phyloP scores from a whole-genome alignment of 2,888 invertebrate species.

The Chydorus sphaericus region DNA sequence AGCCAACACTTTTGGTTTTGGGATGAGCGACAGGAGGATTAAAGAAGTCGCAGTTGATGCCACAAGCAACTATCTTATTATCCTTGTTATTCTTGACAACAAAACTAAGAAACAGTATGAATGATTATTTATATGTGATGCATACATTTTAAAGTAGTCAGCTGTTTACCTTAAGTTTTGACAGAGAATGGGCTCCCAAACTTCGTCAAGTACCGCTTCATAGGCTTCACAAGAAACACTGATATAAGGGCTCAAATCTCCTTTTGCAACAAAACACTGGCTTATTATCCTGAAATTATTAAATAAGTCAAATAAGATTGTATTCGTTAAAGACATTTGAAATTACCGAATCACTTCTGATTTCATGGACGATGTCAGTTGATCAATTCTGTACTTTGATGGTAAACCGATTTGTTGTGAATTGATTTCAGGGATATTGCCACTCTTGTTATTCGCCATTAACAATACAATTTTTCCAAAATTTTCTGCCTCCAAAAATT shows the following conservation, averaged over 20 bases:
- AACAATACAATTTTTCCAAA: constrained; percentile 51
- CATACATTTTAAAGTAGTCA: no score
- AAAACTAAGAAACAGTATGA: constrained; percentile 1
- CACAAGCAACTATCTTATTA: constrained; percentile 47
- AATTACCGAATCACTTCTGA: constrained; percentile 2
- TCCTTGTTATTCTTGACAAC: constrained; percentile 29
- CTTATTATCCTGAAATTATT: constrained; percentile 66
- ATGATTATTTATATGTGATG: not conserved
- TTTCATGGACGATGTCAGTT: constrained; percentile 1
- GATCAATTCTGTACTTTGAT: constrained; percentile 8
- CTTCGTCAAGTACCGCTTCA: constrained; percentile 44
- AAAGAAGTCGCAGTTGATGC: constrained; percentile 64
- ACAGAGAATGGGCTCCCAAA: constrained; percentile 53
- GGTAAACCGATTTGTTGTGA: not conserved
- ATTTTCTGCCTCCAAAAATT: constrained; percentile 57
- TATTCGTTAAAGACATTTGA: no score
- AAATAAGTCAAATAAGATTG: no score
- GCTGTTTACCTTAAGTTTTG: constrained; percentile 43
- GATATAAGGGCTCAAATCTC: constrained; percentile 66
- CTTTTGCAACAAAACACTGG: constrained; percentile 69
- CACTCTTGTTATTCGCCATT: no score
- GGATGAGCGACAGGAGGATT: constrained; percentile 62
- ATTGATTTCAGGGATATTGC: no score
- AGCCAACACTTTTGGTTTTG: constrained; percentile 44
- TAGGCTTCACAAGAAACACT: constrained; percentile 53